These are phyloP conservation scores for Lytechinus pictus DNA, from an alignment of 35 echinoderm and acorn worm genomes.

Conservation along the genomic window DNA sequence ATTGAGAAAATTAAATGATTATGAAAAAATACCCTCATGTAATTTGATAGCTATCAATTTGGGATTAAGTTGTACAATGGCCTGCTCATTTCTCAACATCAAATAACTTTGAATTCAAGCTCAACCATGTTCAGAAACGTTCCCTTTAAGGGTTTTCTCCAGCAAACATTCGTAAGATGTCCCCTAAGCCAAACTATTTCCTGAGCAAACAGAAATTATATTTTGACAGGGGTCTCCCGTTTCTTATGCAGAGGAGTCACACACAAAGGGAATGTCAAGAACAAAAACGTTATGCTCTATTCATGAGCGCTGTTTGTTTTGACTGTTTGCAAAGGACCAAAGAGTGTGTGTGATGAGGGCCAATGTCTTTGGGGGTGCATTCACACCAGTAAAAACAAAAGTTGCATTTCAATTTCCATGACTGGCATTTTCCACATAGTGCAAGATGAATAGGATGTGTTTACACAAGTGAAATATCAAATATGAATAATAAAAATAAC, in stretches of 20 bases:
- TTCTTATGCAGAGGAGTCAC: constrained; percentile 9
- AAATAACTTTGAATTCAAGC: neutral
- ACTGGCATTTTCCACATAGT: no score
- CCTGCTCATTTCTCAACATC: neutral
- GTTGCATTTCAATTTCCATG: no score
- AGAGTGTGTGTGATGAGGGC: neutral
- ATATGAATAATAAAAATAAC: no score
- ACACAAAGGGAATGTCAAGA: constrained; percentile 26
- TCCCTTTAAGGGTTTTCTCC: neutral
- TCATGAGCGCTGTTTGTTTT: neutral
- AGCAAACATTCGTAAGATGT: constrained; percentile 4
- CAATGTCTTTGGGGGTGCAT: neutral
- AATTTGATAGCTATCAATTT: neutral
- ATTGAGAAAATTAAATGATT: neutral
- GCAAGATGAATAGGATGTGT: no score
- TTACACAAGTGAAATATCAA: no score
- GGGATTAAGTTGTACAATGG: neutral
- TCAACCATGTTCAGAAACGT: neutral
- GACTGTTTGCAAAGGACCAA: neutral
- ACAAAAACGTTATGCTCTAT: neutral
- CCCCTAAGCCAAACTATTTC: constrained; percentile 42
- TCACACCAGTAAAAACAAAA: neutral
- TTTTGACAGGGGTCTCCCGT: constrained; percentile 27
- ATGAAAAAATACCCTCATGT: neutral
- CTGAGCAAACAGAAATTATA: constrained; percentile 52